Conservation (phyloP, 2,113 vertebrate genomes). For the Cephalophus harveyi region DNA sequence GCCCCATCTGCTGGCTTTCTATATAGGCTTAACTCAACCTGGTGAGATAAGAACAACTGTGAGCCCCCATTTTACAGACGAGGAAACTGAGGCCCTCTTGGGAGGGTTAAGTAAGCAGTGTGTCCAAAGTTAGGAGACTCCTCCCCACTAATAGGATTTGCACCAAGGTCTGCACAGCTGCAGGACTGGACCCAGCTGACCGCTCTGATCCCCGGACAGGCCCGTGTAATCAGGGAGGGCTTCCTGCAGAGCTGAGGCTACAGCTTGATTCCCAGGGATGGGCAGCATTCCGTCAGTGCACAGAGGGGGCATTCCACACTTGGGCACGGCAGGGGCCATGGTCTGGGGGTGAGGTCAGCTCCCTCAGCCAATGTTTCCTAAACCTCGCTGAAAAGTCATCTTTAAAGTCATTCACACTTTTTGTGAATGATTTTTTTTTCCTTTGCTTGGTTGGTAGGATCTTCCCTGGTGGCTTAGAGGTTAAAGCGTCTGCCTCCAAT, state of each 20-base stretch:
- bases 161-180: neutral
- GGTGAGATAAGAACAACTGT: neutral
- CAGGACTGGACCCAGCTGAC: neutral
- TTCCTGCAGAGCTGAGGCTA: neutral
- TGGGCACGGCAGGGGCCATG: neutral
- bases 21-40: neutral
- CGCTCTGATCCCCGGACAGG: rapidly evolving
- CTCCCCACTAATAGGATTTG: neutral
- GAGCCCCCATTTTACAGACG: neutral
- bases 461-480: too few species aligned
- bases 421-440: neutral
- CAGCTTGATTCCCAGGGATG: neutral
- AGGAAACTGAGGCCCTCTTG: neutral
- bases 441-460: neutral
- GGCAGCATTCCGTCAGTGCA: neutral
- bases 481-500: too few species aligned
- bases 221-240: neutral
- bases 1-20: neutral
- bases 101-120: neutral
- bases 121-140: neutral
- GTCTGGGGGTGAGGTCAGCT: neutral
- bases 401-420: neutral
- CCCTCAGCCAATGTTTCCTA: neutral
- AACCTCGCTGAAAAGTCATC: neutral
- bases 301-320: neutral